These are phyloP conservation scores for Ormyrus rosae DNA, from an alignment of 2,888 invertebrate species.

Conservation along the genomic window DNA sequence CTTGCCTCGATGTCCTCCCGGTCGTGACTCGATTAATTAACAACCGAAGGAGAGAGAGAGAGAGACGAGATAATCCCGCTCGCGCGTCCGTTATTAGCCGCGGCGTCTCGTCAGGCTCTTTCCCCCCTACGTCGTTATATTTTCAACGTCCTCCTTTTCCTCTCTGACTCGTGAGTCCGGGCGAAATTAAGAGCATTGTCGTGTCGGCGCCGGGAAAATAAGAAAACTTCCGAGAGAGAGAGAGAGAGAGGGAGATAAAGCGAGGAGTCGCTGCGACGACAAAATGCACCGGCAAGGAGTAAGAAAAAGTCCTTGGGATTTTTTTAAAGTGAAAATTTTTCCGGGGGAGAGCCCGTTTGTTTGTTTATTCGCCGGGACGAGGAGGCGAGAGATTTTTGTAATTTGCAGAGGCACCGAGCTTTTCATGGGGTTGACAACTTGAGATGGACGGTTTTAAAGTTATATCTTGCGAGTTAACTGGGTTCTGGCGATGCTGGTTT, in stretches of 20 bases:
- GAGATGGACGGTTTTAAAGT: no score
- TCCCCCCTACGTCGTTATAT: conserved; percentile 14
- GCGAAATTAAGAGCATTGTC: conserved; percentile 74
- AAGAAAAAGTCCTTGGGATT: conserved; percentile 2
- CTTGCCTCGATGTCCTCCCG: not conserved
- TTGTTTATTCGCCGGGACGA: not conserved
- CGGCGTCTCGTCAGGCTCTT: conserved; percentile 26
- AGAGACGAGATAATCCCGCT: conserved; percentile 46
- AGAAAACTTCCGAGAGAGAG: conserved; percentile 65
- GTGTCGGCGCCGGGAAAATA: conserved; percentile 69
- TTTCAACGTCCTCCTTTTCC: conserved; percentile 1
- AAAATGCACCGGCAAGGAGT: not conserved
- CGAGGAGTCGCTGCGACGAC: conserved; percentile 26
- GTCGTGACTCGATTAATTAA: conserved; percentile 57
- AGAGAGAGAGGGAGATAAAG: conserved; percentile 64
- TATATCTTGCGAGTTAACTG: no score
- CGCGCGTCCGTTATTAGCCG: conserved; percentile 30
- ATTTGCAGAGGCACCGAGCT: no score
- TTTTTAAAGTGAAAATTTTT: conserved; percentile 28
- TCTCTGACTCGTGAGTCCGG: conserved; percentile 38
- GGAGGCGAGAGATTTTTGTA: not conserved
- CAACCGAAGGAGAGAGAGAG: conserved; percentile 16
- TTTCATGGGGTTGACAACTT: no score
- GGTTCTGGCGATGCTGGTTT: no score
- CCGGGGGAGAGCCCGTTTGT: not conserved